Evolutionary conservation across 2,888 invertebrate genomes (phyloP).

Genomic region (Pterobdella sp.): DNA sequence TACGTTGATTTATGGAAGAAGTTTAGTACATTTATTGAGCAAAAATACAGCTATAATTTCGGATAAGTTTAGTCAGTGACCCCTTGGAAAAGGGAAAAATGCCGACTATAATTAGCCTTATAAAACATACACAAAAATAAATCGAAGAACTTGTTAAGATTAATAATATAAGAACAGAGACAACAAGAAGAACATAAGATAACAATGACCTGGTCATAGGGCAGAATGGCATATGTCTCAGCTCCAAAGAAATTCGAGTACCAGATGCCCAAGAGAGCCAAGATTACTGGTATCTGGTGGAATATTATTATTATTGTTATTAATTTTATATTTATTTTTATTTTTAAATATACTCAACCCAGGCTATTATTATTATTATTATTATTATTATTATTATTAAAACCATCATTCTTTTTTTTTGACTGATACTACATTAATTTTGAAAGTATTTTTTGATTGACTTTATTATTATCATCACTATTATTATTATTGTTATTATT

Average conservation of each 20-base stretch:
- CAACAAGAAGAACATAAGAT: neutral
- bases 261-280: slow-evolving; percentile 74
- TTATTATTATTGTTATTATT: no score
- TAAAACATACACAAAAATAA: neutral
- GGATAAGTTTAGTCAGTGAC: no score
- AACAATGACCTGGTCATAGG: slow-evolving; percentile 79
- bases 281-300: slow-evolving; percentile 78
- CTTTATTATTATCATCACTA: no score
- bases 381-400: neutral
- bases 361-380: neutral
- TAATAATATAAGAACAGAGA: slow-evolving; percentile 3
- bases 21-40: no score
- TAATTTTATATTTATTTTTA: neutral
- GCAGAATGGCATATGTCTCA: slow-evolving; percentile 88
- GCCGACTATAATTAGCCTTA: no score
- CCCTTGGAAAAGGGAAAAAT: no score
- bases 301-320: neutral
- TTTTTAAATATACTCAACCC: neutral
- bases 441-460: no score
- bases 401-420: no score
- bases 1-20: no score
- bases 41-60: no score
- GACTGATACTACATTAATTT: no score
- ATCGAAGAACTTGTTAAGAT: neutral
- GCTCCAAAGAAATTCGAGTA: slow-evolving; percentile 88